These are phyloP conservation scores for Leucania comma DNA, from an alignment of 2,888 invertebrate species.

Conservation along the genomic window DNA sequence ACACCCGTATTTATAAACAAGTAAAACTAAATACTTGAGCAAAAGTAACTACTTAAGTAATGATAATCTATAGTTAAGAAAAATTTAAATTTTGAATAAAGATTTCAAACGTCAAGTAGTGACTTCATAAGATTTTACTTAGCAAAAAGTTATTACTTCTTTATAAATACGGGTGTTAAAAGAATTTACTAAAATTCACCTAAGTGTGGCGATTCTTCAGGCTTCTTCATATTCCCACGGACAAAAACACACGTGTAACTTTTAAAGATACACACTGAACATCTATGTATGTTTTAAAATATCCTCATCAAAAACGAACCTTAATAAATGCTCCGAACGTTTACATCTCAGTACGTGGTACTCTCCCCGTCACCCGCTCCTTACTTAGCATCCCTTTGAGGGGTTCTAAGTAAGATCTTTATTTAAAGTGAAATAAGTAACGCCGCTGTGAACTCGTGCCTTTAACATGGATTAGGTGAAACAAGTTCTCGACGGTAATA, in stretches of 20 bases:
- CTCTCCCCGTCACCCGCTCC: neutral
- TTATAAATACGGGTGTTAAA: too few species aligned
- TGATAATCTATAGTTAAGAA: too few species aligned
- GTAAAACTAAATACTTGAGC: too few species aligned
- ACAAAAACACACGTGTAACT: neutral
- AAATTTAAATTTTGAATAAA: too few species aligned
- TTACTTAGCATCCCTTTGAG: constrained; percentile 62
- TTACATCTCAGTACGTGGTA: constrained; percentile 28
- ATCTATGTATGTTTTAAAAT: constrained; percentile 16
- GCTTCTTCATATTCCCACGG: neutral
- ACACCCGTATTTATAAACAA: too few species aligned
- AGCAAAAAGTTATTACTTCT: too few species aligned
- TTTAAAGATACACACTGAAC: neutral
- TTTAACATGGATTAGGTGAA: constrained; percentile 44
- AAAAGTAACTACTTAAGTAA: too few species aligned
- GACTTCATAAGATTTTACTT: too few species aligned
- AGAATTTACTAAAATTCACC: too few species aligned
- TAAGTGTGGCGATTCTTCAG: too few species aligned
- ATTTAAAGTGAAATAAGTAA: constrained; percentile 62
- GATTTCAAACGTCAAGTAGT: too few species aligned
- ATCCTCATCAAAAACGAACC: constrained; percentile 24
- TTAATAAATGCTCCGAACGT: constrained; percentile 37
- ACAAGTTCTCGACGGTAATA: constrained; percentile 32
- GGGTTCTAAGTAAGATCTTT: constrained; percentile 52
- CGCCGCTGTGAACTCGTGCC: constrained; percentile 49